Evolutionary conservation across 2,797 vertebrate species (phyloP), one percentile per base, ranked within the genome.

Genomic region (Knipowitschia caucasica): DNA sequence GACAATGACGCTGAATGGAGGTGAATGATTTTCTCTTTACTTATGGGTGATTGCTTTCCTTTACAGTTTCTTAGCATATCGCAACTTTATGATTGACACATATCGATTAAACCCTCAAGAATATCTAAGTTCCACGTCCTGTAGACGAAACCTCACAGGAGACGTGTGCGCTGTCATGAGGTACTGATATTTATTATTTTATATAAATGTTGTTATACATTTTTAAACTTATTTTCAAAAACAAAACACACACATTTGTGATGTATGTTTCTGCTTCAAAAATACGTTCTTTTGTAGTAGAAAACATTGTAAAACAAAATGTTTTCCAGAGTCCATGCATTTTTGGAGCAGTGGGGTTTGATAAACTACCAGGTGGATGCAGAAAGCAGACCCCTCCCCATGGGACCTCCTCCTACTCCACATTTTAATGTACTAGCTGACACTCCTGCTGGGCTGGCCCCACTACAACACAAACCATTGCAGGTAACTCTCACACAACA

Each of bases 351-450:
- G 68, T 98, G 96, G 96, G 96, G 96, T n/a, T 88, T 99, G 52
- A 93, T 98, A 23, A 99, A 99, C 80, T 98, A 99, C 77, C 96
- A 99, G 62, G 96, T 99, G 77, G 96, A 99, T 44, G 94, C 95
- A 2, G 95, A 99, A 73, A 96, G 94, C 78, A 85, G 94, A 10
- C 95, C 96, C 36, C 94, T 96, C 72, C 95, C 95, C 0, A 98
- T 96, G 96, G 96, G 95, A 0, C 96, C 95, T 0, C 95, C 96
- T 1, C 96, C 96, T 0, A 98, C 95, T 4, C 94, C 95, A 57
- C 96, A 98, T 74, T 98, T 98, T 73, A 96, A 98, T 0, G 95
- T 98, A 3, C 86, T 99, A 36, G 93, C 92, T 0, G 95, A 98
- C 63, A 93, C 94, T 0, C 94, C 94, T 0, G 92, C 93, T 0